A percentile compares a stretch with the other conserved stretches of the same genome.
Evolutionary conservation across 2,113 vertebrate species (phyloP).

Genomic region (Neogobius melanostomus): DNA sequence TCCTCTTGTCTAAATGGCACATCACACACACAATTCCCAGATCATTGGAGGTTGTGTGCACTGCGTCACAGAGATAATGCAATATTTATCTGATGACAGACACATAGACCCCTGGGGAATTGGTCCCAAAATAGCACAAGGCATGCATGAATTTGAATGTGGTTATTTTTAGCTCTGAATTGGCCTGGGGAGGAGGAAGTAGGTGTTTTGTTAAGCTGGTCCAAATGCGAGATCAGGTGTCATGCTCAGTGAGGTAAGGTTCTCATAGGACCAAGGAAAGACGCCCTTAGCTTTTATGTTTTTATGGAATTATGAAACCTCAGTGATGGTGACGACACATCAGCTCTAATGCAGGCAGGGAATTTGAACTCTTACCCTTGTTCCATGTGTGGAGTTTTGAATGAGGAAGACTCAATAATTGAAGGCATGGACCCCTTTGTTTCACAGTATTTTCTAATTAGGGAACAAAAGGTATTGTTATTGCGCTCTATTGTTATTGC

Average conservation of each 20-base stretch:
- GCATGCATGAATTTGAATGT: background rate
- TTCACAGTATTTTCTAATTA: background rate
- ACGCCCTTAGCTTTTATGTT: background rate
- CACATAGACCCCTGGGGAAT: background rate
- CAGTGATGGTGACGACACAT: background rate
- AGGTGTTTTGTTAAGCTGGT: background rate
- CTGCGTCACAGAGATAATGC: background rate
- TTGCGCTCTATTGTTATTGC: background rate
- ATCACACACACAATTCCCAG: background rate
- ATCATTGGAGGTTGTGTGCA: background rate
- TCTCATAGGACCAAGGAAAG: background rate
- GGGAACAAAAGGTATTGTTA: background rate
- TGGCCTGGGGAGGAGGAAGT: background rate
- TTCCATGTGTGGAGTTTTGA: background rate
- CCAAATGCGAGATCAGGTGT: background rate
- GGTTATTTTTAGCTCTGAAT: background rate
- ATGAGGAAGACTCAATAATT: background rate
- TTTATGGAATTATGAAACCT: background rate
- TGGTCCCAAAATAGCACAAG: conserved; percentile 1
- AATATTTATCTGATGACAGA: background rate
- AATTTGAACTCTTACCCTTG: background rate
- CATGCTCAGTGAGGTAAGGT: background rate
- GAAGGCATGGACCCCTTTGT: background rate
- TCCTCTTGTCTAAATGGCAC: background rate
- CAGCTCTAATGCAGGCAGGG: background rate